Conservation (phyloP, 2,113 vertebrate species). For the Abramis brama region DNA sequence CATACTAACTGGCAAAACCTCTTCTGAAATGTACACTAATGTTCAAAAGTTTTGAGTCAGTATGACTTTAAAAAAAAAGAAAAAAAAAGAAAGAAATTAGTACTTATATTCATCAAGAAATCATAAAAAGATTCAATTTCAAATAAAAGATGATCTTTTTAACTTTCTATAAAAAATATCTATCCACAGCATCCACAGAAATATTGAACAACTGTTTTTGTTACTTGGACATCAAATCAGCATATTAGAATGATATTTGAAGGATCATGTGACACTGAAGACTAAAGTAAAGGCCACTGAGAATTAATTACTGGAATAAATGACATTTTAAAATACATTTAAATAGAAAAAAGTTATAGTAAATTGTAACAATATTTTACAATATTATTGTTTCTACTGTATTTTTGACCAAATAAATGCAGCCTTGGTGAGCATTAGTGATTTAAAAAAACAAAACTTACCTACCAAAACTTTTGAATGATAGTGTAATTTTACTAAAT, state of each 20-base stretch:
- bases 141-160: background rate
- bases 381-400: background rate
- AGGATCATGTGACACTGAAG: slow-evolving; percentile 1
- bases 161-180: background rate
- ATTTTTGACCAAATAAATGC: background rate
- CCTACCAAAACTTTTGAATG: background rate
- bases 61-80: too few species aligned
- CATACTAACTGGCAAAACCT: background rate
- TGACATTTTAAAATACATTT: background rate
- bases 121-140: too few species aligned
- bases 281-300: background rate
- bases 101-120: background rate
- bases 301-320: background rate
- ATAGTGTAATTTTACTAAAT: background rate
- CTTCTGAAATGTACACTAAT: background rate
- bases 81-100: background rate
- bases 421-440: background rate
- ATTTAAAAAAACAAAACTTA: background rate
- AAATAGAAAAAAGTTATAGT: background rate
- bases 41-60: background rate
- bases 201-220: background rate
- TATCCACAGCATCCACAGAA: background rate
- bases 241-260: background rate
- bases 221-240: background rate
- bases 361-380: background rate